phyloP scores from a whole-genome alignment of 2,113 vertebrate genomes.

The Oreochromis tanganicae region DNA sequence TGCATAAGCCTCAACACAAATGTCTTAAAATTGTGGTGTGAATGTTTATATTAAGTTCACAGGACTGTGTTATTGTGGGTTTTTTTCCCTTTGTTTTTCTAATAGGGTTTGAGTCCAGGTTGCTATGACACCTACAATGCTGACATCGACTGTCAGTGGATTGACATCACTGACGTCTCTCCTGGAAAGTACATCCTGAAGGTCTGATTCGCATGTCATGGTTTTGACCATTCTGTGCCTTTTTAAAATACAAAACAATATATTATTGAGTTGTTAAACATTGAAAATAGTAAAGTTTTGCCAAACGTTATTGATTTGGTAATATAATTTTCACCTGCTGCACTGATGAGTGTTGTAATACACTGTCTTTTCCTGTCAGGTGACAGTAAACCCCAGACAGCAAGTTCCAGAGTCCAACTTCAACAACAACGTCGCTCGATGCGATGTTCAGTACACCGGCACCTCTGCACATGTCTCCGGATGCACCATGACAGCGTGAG shows the following conservation, averaged over 20 bases:
- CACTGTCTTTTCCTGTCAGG: constrained; percentile 27
- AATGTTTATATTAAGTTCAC: background rate
- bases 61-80: background rate
- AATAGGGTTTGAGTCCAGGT: constrained; percentile 74
- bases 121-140: constrained; percentile 77
- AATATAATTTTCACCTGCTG: background rate
- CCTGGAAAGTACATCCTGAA: constrained; percentile 75
- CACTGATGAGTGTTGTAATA: background rate
- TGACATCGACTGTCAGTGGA: constrained; percentile 79
- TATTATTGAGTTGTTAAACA: background rate
- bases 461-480: constrained; percentile 67
- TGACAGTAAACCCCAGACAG: constrained; percentile 76
- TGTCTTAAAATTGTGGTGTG: background rate
- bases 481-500: constrained; percentile 69
- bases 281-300: background rate
- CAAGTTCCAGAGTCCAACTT: constrained; percentile 76
- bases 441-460: constrained; percentile 77
- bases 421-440: constrained; percentile 75
- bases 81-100: fast-evolving
- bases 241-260: background rate
- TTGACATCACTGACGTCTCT: constrained; percentile 71
- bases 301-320: background rate
- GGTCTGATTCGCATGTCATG: constrained; percentile 14
- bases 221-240: background rate
- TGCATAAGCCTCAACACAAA: background rate